Percentiles rank a stretch among this genome's conserved stretches.
Conservation (phyloP, 2,888 invertebrate species). For the Brassicogethes aeneus region DNA sequence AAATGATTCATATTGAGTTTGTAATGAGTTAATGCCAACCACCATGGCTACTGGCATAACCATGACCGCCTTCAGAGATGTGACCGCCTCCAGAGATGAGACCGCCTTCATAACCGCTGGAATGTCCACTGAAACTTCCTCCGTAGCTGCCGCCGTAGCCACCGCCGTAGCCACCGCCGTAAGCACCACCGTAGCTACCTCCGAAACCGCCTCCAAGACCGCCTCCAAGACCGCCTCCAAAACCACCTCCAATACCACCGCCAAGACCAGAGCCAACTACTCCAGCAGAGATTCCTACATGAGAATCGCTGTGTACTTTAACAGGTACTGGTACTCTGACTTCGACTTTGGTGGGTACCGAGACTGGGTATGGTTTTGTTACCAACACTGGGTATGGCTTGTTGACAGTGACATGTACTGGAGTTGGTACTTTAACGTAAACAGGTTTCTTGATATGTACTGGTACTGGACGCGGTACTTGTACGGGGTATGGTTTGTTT, state of each 20-base stretch:
- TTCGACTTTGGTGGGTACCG: conserved; percentile 26
- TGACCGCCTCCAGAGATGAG: conserved; percentile 7
- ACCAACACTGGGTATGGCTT: conserved; percentile 31
- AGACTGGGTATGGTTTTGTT: conserved; percentile 29
- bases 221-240: conserved; percentile 5
- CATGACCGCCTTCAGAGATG: conserved; percentile 7
- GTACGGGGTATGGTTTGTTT: conserved; percentile 27
- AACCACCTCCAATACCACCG: conserved; percentile 8
- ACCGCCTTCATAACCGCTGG: conserved; percentile 9
- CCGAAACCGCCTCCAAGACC: conserved; percentile 8
- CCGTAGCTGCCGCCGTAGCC: conserved; percentile 6
- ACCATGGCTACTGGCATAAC: conserved; percentile 12
- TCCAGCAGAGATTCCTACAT: conserved; percentile 12
- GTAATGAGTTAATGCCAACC: too few relatives aligned
- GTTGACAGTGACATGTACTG: conserved; percentile 29
- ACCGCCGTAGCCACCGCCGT: conserved; percentile 3
- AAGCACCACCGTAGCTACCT: background rate
- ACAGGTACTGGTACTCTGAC: conserved; percentile 31
- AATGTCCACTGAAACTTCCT: background rate
- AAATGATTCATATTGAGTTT: too few relatives aligned
- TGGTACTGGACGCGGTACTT: conserved; percentile 28
- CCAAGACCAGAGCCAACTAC: conserved; percentile 12
- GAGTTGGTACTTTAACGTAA: conserved; percentile 29
- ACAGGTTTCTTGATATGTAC: conserved; percentile 29
- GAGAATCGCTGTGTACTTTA: conserved; percentile 18